Conservation (phyloP, 2,797 vertebrate genomes). For the Pseudomugil tenellus region DNA sequence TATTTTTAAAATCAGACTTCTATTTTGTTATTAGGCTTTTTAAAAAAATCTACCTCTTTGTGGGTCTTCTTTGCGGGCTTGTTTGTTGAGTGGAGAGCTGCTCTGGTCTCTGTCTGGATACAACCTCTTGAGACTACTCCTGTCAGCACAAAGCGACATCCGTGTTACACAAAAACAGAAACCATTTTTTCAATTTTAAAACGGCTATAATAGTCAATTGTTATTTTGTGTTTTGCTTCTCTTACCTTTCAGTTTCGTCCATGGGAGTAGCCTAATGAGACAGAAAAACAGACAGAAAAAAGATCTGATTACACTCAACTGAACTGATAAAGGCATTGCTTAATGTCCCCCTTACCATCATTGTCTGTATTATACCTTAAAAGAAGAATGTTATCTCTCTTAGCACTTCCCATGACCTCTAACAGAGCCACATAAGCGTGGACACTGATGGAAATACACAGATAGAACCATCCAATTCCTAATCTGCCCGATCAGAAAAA, state of each 20-base stretch:
- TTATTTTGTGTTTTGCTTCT: not conserved
- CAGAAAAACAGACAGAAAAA: constrained; percentile 35
- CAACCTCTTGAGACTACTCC: constrained; percentile 87
- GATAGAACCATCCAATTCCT: constrained; percentile 37
- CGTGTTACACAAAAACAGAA: constrained; percentile 16
- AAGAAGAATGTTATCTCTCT: constrained; percentile 54
- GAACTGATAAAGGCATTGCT: constrained; percentile 57
- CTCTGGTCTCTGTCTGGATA: constrained; percentile 84
- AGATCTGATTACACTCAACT: constrained; percentile 59
- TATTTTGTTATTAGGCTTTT: not conserved
- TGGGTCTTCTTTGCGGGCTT: constrained; percentile 85
- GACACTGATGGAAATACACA: constrained; percentile 47
- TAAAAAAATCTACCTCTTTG: constrained; percentile 90
- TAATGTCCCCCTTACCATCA: constrained; percentile 41
- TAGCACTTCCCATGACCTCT: constrained; percentile 67
- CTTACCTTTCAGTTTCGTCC: constrained; percentile 83
- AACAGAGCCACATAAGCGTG: constrained; percentile 18
- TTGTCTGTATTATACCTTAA: constrained; percentile 12
- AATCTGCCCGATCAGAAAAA: constrained; percentile 48
- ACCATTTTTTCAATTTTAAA: not conserved
- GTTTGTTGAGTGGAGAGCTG: constrained; percentile 83
- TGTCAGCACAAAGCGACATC: constrained; percentile 52
- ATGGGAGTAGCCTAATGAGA: constrained; percentile 79
- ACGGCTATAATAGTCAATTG: not conserved
- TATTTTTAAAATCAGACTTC: not conserved